Percentiles rank a stretch among this genome's conserved stretches.
Conservation (phyloP, 2,113 vertebrate species). For the Dicerorhinus sumatrensis region DNA sequence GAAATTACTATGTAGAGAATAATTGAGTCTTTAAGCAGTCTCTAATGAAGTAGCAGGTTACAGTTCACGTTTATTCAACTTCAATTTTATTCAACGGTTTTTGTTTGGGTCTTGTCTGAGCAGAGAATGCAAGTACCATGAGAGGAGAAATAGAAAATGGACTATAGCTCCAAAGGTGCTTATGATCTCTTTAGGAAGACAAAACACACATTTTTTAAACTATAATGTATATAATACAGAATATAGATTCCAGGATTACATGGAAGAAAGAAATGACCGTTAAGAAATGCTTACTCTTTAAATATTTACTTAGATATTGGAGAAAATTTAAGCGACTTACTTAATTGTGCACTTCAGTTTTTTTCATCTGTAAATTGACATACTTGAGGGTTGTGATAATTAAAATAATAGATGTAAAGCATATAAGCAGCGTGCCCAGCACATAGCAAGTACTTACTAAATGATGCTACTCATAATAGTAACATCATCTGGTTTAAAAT, state of each 20-base stretch:
- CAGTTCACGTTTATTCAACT: background rate
- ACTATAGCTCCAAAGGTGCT: background rate
- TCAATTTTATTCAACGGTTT: conserved; percentile 53
- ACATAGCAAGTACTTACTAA: conserved; percentile 18
- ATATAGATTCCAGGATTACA: conserved; percentile 22
- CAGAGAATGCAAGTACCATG: background rate
- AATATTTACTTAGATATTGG: conserved; percentile 47
- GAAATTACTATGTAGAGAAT: background rate
- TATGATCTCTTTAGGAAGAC: conserved; percentile 17
- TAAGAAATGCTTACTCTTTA: conserved; percentile 60
- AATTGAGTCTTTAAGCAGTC: conserved; percentile 33
- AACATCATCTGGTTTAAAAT: conserved; percentile 52
- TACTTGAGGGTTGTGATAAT: background rate
- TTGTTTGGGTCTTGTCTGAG: conserved; percentile 44
- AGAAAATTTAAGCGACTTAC: conserved; percentile 29
- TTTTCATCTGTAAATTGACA: conserved; percentile 54
- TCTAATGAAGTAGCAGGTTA: conserved; percentile 25
- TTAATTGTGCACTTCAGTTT: conserved; percentile 42
- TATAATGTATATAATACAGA: conserved; percentile 39
- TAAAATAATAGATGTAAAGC: conserved; percentile 37
- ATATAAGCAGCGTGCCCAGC: conserved; percentile 31
- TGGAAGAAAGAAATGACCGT: conserved; percentile 62
- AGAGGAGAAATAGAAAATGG: conserved; percentile 43
- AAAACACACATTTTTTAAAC: conserved; percentile 18
- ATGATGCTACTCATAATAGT: conserved; percentile 6